Percentiles rank a stretch among this genome's conserved stretches.
These are phyloP conservation scores for Chlorodrepanis virens DNA, from an alignment of 2,113 vertebrate genomes.

Conservation along the genomic window DNA sequence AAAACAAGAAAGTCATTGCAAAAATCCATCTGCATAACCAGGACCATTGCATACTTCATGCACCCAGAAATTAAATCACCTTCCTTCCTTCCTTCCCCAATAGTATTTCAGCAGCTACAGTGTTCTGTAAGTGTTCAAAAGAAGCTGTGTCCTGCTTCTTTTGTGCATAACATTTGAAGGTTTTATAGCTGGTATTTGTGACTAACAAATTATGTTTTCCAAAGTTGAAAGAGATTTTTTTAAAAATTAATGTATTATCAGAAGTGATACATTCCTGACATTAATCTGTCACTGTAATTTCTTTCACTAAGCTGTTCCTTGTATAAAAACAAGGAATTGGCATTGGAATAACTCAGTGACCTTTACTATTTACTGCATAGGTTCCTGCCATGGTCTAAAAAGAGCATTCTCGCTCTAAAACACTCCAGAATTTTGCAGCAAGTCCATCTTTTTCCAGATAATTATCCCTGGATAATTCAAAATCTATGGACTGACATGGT, in stretches of 20 bases:
- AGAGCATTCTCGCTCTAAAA: accelerated
- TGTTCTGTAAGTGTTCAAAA: background rate
- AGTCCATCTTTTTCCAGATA: background rate
- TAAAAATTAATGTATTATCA: background rate
- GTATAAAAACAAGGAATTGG: background rate
- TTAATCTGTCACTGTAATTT: background rate
- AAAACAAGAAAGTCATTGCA: background rate
- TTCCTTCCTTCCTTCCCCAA: background rate
- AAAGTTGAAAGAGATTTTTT: background rate
- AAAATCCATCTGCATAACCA: background rate
- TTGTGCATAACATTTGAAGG: background rate
- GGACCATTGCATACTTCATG: background rate
- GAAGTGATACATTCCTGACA: background rate
- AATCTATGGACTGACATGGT: background rate
- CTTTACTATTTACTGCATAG: background rate
- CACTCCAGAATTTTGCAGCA: background rate
- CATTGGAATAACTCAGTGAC: background rate
- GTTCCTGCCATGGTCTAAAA: background rate
- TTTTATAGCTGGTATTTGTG: background rate
- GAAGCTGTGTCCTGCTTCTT: background rate
- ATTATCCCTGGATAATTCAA: background rate
- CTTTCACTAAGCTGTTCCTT: background rate
- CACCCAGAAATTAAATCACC: background rate
- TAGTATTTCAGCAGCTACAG: background rate
- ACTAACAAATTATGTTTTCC: background rate